Percentiles rank a stretch among this genome's conserved stretches.
Conservation (phyloP, 1,140 invertebrate species). For the Drosophila azteca region DNA sequence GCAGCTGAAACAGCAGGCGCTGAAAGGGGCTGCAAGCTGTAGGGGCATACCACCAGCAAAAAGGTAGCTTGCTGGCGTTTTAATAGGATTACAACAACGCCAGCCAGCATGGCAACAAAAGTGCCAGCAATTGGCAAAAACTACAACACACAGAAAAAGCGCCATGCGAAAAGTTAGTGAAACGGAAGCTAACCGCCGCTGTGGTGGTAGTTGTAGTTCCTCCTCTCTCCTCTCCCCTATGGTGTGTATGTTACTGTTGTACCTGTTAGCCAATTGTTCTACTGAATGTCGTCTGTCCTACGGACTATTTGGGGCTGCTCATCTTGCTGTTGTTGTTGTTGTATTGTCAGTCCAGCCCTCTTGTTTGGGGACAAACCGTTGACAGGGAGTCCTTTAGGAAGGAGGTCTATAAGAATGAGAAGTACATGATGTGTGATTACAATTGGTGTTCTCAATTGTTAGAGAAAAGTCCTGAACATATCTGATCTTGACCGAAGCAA, state of each 20-base stretch:
- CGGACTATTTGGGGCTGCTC: too few relatives aligned
- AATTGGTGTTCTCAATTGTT: too few relatives aligned
- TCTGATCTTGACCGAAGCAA: neutral
- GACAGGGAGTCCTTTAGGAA: constrained; percentile 3
- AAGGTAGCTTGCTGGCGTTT: constrained; percentile 44
- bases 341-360: constrained; percentile 24
- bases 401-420: constrained; percentile 23
- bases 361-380: constrained; percentile 32
- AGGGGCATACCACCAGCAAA: constrained; percentile 34
- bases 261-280: constrained; percentile 63
- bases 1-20: constrained; percentile 28
- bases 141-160: constrained; percentile 48
- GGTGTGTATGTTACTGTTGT: constrained; percentile 34
- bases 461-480: too few relatives aligned
- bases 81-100: constrained; percentile 66
- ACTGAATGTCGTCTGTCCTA: constrained; percentile 33
- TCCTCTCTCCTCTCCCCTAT: constrained; percentile 26
- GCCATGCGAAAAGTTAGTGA: constrained; percentile 74
- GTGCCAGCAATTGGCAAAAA: constrained; percentile 34
- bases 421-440: neutral
- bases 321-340: constrained; percentile 20
- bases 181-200: constrained; percentile 64
- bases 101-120: neutral
- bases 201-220: constrained; percentile 23
- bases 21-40: constrained; percentile 26